These are phyloP conservation scores for Pelobates cultripes DNA, from an alignment of 2,797 vertebrate species.

Conservation along the genomic window DNA sequence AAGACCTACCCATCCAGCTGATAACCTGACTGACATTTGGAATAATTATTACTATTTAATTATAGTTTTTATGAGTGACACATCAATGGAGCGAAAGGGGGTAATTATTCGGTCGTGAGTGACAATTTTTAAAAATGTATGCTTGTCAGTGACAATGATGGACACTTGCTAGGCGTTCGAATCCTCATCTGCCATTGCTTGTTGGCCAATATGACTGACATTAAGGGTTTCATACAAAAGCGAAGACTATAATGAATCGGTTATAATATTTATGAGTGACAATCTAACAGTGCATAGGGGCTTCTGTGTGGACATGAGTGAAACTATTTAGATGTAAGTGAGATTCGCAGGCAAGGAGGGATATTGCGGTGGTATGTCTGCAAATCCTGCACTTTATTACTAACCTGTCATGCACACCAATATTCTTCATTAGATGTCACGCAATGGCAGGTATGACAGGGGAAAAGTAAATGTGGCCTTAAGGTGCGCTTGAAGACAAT, in stretches of 20 bases:
- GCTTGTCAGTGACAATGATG: constrained; percentile 56
- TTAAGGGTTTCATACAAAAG: constrained; percentile 54
- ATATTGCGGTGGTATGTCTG: constrained; percentile 46
- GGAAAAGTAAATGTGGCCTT: constrained; percentile 54
- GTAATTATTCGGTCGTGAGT: constrained; percentile 56
- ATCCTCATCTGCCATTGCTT: constrained; percentile 53
- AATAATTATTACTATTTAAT: constrained; percentile 56
- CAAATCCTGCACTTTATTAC: constrained; percentile 50
- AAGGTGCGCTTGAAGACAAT: constrained; percentile 57
- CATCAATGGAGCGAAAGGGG: constrained; percentile 50
- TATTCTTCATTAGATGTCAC: constrained; percentile 55
- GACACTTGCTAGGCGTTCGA: constrained; percentile 50
- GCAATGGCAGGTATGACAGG: constrained; percentile 53
- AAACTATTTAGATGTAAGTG: constrained; percentile 53
- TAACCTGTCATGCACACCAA: constrained; percentile 43
- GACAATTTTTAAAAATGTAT: constrained; percentile 58
- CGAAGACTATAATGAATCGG: constrained; percentile 55
- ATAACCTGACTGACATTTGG: constrained; percentile 54
- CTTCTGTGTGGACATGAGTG: constrained; percentile 52
- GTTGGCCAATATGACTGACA: constrained; percentile 55
- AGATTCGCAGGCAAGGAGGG: constrained; percentile 39
- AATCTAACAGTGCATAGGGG: constrained; percentile 54
- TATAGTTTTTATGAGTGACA: constrained; percentile 54
- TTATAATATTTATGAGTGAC: constrained; percentile 57
- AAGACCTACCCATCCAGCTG: constrained; percentile 50